Evolutionary conservation across 2,888 invertebrate genomes (phyloP), one percentile per base, ranked within the genome.

Genomic region (Belgica antarctica): DNA sequence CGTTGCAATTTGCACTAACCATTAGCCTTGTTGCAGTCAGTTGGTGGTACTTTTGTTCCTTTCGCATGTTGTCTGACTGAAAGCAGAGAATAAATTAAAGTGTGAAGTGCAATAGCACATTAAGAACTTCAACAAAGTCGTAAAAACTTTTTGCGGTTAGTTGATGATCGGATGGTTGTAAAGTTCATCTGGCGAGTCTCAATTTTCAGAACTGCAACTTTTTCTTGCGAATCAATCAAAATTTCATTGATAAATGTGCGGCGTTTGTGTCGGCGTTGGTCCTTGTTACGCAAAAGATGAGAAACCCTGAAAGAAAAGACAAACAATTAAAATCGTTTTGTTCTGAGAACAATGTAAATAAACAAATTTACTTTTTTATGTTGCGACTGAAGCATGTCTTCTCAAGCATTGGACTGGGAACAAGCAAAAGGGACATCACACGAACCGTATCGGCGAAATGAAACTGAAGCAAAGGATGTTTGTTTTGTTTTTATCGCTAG

Each of bases 11-110:
- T 47, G 46, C 25, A 65, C 36, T 62, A 63, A 15, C 65, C 65
- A 65, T 65, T 65, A 65, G 41, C 65, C 65, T 65, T 65, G 46
- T 41, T 19, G 17, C 28, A 10, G 25, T 7, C 65, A 27, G 65
- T 65, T 15, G 65, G 65, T 47, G 19, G 19, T 65, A 10, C 25
- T 25, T 19, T 65, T 65, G 65, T 65, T 25, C 15, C n/a, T 27
- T 25, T n/a, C 2, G 19, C 1, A 52, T 7, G 17, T 52, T 52
- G 12, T 52, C 19, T 61, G 28, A 15, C 41, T n/a, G 36, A 22
- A 19, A n/a, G n/a, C n/a, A n/a, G n/a, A n/a, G n/a, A n/a, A n/a
- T n/a, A 68, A 25, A 22, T 68, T 68, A 68, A 68, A 68, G 68
- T 68, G 68, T 68, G 68, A 68, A 68, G 68, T 68, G 52, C 22